Conservation (phyloP, 2,113 vertebrate genomes). For the Oryzias javanicus region DNA sequence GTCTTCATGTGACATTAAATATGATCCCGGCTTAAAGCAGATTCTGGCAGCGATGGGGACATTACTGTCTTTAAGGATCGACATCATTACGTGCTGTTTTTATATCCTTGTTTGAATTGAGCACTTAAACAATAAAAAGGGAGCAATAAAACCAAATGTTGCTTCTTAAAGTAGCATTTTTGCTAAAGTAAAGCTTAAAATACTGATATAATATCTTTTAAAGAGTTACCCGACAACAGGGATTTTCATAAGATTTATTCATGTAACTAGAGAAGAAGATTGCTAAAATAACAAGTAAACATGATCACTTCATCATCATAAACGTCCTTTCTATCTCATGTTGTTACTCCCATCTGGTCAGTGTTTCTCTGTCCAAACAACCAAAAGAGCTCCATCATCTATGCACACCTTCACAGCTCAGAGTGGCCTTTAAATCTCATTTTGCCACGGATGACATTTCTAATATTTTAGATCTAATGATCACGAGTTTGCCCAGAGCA, state of each 20-base stretch:
- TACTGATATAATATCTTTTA: no score
- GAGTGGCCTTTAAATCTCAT: neutral
- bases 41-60: conserved; percentile 12
- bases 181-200: no score
- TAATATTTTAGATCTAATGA: conserved; percentile 7
- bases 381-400: conserved; percentile 17
- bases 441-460: neutral
- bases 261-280: no score
- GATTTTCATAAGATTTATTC: no score
- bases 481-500: neutral
- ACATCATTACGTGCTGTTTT: conserved; percentile 1
- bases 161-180: no score
- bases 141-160: neutral
- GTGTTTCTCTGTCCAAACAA: conserved; percentile 29
- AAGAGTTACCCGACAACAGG: no score
- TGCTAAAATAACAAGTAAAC: no score
- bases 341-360: conserved; percentile 36
- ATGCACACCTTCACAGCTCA: neutral
- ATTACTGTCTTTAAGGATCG: conserved; percentile 2
- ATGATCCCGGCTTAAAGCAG: conserved; percentile 2
- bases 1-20: conserved; percentile 15
- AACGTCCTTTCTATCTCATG: neutral
- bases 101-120: neutral
- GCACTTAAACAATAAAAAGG: neutral
- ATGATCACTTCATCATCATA: no score